Evolutionary conservation across 2,113 vertebrate species (phyloP).

Genomic region (Ciconia maguari): DNA sequence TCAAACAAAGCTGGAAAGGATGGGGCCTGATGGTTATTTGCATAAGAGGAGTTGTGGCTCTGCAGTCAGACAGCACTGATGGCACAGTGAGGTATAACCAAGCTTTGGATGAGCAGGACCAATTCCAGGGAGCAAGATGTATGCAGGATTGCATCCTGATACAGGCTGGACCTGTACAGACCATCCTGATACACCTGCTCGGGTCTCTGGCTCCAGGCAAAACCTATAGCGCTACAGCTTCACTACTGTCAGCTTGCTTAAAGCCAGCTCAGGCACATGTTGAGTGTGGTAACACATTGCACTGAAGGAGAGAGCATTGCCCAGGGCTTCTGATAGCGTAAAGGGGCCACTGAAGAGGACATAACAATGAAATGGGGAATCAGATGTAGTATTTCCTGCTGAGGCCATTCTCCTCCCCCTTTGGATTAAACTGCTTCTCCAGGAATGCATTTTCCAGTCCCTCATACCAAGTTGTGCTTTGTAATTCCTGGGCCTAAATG

Average conservation of each 20-base stretch:
- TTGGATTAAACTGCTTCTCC: neutral
- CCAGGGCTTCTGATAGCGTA: neutral
- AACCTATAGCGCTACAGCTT: neutral
- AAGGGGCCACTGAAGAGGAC: neutral
- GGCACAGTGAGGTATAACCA: neutral
- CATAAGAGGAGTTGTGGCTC: neutral
- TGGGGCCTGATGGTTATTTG: neutral
- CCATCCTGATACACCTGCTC: neutral
- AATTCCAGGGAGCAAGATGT: neutral
- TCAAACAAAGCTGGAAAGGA: constrained; percentile 7
- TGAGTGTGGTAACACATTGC: neutral
- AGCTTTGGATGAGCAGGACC: neutral
- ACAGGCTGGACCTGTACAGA: neutral
- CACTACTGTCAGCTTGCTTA: neutral
- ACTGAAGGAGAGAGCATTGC: neutral
- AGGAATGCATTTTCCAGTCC: neutral
- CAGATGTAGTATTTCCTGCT: neutral
- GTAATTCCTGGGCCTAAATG: neutral
- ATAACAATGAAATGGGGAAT: neutral
- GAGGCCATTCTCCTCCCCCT: neutral
- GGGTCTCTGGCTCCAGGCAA: neutral
- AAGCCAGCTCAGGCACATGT: neutral
- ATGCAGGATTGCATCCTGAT: neutral
- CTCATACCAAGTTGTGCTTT: neutral
- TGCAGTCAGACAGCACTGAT: neutral